Evolutionary conservation across 2,888 invertebrate genomes (phyloP).

Genomic region (Plagodis pulveraria): DNA sequence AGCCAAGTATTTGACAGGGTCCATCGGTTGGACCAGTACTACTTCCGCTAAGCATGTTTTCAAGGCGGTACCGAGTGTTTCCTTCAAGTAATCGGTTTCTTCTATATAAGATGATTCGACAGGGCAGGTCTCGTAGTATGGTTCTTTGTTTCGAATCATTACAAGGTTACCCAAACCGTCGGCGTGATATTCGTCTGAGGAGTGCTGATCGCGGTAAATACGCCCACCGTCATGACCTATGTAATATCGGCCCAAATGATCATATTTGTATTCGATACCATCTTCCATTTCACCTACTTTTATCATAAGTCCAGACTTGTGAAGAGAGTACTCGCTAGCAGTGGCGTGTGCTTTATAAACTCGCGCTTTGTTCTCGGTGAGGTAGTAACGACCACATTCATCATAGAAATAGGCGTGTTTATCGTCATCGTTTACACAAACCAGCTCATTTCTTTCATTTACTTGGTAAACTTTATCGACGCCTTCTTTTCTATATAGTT

Average conservation of each 20-base stretch:
- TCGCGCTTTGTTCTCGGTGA: conserved; percentile 32
- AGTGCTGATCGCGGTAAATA: conserved; percentile 42
- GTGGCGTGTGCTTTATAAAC: conserved; percentile 43
- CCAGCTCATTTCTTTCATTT: conserved; percentile 43
- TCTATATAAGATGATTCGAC: conserved; percentile 38
- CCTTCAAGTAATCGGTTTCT: conserved; percentile 48
- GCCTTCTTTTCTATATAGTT: conserved; percentile 40
- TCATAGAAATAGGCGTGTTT: conserved; percentile 51
- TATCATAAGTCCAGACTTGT: conserved; percentile 36
- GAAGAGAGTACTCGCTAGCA: conserved; percentile 47
- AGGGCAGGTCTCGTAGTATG: conserved; percentile 26
- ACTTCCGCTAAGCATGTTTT: conserved; percentile 52
- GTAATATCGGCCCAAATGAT: conserved; percentile 49
- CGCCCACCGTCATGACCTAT: conserved; percentile 34
- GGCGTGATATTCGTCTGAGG: conserved; percentile 37
- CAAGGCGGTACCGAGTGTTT: conserved; percentile 46
- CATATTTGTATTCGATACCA: conserved; percentile 44
- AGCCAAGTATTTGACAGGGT: conserved; percentile 52
- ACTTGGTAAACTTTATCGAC: conserved; percentile 44
- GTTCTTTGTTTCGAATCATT: conserved; percentile 24
- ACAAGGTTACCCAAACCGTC: conserved; percentile 50
- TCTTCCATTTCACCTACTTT: conserved; percentile 43
- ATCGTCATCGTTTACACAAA: conserved; percentile 44
- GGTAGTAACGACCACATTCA: conserved; percentile 50
- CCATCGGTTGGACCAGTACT: conserved; percentile 50